Percentiles rank a stretch among this genome's conserved stretches.
Conservation (phyloP, 2,888 invertebrate species). For the Lasius fuliginosus region DNA sequence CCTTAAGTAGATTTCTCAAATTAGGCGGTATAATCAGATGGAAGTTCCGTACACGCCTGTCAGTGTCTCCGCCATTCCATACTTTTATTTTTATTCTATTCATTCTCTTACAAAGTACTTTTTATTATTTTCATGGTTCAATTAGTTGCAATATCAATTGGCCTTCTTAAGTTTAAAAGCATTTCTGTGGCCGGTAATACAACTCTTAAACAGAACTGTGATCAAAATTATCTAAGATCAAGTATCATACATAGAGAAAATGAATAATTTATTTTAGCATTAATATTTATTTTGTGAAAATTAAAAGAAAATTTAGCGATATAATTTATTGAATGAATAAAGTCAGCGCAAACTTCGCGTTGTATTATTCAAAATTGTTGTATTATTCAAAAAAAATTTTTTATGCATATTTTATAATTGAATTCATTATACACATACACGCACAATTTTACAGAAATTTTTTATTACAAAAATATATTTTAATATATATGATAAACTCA, state of each 20-base stretch:
- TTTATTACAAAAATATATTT: background rate
- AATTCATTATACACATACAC: background rate
- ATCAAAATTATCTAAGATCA: background rate
- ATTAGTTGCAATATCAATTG: background rate
- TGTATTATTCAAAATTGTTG: background rate
- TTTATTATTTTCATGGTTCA: slow-evolving; percentile 23
- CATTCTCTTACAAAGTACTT: background rate
- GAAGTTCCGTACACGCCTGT: background rate
- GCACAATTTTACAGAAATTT: background rate
- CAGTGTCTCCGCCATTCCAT: background rate
- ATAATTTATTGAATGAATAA: background rate
- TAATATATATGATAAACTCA: slow-evolving; percentile 7
- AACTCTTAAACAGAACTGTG: background rate
- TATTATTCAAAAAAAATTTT: background rate
- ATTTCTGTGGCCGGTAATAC: background rate
- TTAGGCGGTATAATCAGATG: slow-evolving; percentile 47
- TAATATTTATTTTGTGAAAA: background rate
- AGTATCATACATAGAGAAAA: background rate
- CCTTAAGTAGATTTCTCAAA: slow-evolving; percentile 52
- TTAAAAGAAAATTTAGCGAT: background rate
- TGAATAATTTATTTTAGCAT: background rate
- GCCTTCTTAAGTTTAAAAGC: background rate
- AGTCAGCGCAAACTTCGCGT: background rate
- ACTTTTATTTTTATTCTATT: slow-evolving; percentile 7
- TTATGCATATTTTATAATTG: background rate